These are phyloP conservation scores for Dasyurus viverrinus DNA, from an alignment of 2,113 vertebrate genomes.

Conservation along the genomic window DNA sequence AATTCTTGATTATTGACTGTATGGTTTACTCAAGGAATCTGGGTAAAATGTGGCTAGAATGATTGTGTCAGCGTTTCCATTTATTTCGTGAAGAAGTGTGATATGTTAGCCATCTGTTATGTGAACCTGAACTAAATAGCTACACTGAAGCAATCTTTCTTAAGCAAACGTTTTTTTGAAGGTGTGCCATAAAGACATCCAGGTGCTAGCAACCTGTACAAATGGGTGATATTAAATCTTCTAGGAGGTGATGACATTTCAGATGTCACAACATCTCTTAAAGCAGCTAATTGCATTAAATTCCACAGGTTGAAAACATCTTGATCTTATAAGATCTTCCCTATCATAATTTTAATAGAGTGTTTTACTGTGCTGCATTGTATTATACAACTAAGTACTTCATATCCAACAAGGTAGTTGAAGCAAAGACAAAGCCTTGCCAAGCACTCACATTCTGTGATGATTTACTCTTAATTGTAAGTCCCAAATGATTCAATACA, in stretches of 20 bases:
- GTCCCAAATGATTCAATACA: neutral
- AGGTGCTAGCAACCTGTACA: conserved; percentile 82
- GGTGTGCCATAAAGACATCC: conserved; percentile 83
- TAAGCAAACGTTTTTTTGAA: conserved; percentile 79
- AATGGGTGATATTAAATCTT: conserved; percentile 75
- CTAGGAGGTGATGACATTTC: conserved; percentile 80
- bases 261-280: conserved; percentile 76
- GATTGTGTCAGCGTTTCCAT: conserved; percentile 78
- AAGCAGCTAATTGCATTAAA: conserved; percentile 80
- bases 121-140: conserved; percentile 78
- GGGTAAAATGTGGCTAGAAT: conserved; percentile 79
- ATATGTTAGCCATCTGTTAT: conserved; percentile 83
- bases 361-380: conserved; percentile 70
- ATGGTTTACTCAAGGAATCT: conserved; percentile 72
- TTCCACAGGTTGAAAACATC: conserved; percentile 70
- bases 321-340: conserved; percentile 45
- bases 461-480: conserved; percentile 26
- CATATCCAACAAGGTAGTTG: conserved; percentile 64
- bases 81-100: conserved; percentile 76
- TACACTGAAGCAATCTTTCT: conserved; percentile 78
- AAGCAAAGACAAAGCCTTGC: conserved; percentile 64
- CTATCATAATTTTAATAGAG: conserved; percentile 69
- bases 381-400: conserved; percentile 47
- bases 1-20: conserved; percentile 66
- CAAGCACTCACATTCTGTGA: neutral